Percentiles rank a stretch among this genome's conserved stretches.
These are phyloP conservation scores for Patella pellucida DNA, from an alignment of 2,888 invertebrate genomes.

Conservation along the genomic window DNA sequence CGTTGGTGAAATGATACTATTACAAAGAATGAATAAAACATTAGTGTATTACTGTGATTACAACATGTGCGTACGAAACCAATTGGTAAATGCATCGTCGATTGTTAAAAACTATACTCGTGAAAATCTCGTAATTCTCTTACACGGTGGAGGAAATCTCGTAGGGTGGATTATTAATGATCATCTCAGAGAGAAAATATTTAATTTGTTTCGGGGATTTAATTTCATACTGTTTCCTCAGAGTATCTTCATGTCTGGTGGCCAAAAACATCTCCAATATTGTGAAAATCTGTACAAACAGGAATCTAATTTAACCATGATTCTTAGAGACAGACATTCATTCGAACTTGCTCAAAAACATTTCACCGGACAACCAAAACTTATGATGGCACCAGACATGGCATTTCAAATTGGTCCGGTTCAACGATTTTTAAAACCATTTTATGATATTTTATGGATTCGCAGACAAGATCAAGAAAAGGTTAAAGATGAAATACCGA, in stretches of 20 bases:
- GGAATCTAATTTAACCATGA: background rate
- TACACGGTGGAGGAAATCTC: conserved; percentile 43
- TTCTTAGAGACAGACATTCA: conserved; percentile 6
- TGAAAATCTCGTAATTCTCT: conserved; percentile 33
- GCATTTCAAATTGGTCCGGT: conserved; percentile 38
- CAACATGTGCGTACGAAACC: background rate
- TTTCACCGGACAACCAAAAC: conserved; percentile 16
- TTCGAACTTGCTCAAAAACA: conserved; percentile 15
- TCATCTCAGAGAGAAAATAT: background rate
- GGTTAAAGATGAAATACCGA: conserved; percentile 20
- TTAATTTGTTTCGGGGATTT: background rate
- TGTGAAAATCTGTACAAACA: background rate
- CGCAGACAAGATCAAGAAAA: conserved; percentile 30
- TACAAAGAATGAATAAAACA: conserved; percentile 25
- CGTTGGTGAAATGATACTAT: conserved; percentile 31
- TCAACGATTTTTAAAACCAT: conserved; percentile 29
- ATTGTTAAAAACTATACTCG: conserved; percentile 8
- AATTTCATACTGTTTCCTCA: conserved; percentile 4
- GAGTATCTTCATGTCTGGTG: background rate
- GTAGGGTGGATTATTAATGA: background rate
- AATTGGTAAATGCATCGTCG: background rate
- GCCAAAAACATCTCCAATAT: background rate
- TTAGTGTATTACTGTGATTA: conserved; percentile 23
- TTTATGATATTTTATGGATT: conserved; percentile 39
- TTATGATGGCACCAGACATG: conserved; percentile 38